Base-by-base conservation (phyloP, 2,113 vertebrate genomes). In the Poicephalus gulielmi region DNA sequence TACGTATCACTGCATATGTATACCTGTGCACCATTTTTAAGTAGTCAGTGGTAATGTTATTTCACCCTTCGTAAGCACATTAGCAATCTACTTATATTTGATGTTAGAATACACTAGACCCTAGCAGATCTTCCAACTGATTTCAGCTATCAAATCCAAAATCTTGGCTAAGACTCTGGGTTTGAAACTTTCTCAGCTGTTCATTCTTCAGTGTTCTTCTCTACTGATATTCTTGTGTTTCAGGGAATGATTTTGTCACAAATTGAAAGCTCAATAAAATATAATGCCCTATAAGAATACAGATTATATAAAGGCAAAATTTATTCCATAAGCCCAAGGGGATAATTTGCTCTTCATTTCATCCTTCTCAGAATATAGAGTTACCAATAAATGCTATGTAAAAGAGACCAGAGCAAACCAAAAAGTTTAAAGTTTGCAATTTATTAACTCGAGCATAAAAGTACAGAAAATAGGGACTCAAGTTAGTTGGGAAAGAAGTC, bases 381-480 rank as follows among this genome's bases (percentile, higher is more conserved):
- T 55, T 83, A 90, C 71, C 62, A 83, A 89, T 87, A 96, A 97
- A 95, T 83, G 82, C 60, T 97, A 97, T 60, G 76, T 95, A 97
- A 97, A 96, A 91, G 66, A 96, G 92, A 97, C 78, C 69, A 95
- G 92, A 97, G 84, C 80, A 96, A 96, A 97, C 60, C 9, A 13
- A 96, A 95, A 83, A 93, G 73, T 77, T 86, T 88, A 95, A 96
- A 94, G 80, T 92, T 94, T 85, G 87, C 76, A 92, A 95, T 97
- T 96, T 97, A 98, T 96, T 97, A 98, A 96, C 93, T 97, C 64
- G 49, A 97, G 91, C 93, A 95, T 96, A 87, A 95, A 98, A 97
- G 62, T 83, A 92, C 50, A 84, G 96, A 97, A 97, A 97, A 97
- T 82, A 97, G 85, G 18, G 49, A 70, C 88, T 97, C 83, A 94